Evolutionary conservation across 2,797 vertebrate species (phyloP), one percentile per base, ranked within the genome.

Genomic region (Sebastes trivittatus): DNA sequence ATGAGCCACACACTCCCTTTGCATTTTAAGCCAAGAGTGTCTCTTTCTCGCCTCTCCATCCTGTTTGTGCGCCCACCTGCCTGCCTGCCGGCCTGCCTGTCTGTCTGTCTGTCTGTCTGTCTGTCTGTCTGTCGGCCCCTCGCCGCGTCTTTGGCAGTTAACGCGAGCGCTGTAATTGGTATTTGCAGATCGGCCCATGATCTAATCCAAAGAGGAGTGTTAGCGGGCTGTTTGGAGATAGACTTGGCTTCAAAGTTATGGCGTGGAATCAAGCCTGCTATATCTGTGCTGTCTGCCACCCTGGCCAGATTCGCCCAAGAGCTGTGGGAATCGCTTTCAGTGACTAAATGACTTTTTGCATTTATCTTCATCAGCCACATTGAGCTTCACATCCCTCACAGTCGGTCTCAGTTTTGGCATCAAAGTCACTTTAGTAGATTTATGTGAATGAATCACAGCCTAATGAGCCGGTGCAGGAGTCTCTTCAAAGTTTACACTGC

Each of bases 331-430:
- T 81, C 64, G 70, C 82, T 89, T 89, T 83, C 80, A 88, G 55
- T 83, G 78, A 71, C 72, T 80, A 89, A 87, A 91, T 70, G 80
- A 85, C 86, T 92, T 92, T 42, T 92, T 75, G 62, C 79, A 87
- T 92, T 91, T 92, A 94, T 92, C 92, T 91, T 89, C 90, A 88
- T 91, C 90, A 86, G 82, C 75, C 91, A 93, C 85, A 87, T 83
- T 92, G 89, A 88, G 92, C 72, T 85, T 89, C 89, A 81, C 66
- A 73, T 79, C 79, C 68, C 81, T 77, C 55, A 72, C 73, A 83
- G 90, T 75, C 22, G 29, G 83, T 80, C 70, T 80, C 70, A 55
- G 65, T 52, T 75, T 85, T 80, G 80, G 75, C 83, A 85, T 90
- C 84, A 87, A 90, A 92, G 87, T 85, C 49, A 73, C 66, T 80